Evolutionary conservation across 2,113 vertebrate species (phyloP).

Genomic region (Odocoileus hemionus): DNA sequence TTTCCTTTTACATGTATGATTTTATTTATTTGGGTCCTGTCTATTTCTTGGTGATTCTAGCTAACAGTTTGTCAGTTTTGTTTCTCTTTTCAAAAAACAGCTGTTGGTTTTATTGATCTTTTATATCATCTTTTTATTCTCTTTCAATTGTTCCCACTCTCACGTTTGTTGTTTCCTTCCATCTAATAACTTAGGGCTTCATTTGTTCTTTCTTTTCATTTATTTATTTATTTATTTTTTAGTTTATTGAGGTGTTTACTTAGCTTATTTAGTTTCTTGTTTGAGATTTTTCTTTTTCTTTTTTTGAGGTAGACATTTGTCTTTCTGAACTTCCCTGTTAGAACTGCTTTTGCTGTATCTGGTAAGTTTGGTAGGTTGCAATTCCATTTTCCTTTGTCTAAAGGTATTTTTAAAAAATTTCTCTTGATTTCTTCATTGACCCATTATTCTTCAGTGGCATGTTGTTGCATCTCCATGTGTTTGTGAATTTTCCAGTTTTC

Average conservation of each 20-base stretch:
- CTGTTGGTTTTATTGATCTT: not conserved
- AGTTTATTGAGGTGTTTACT: not conserved
- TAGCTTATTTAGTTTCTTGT: not conserved
- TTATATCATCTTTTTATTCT: not conserved
- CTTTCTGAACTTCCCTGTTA: not conserved
- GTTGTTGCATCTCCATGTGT: not conserved
- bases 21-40: not conserved
- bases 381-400: not conserved
- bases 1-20: not conserved
- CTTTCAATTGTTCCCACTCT: not conserved
- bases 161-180: not conserved
- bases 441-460: not conserved
- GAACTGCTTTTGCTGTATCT: not conserved
- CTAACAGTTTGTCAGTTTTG: not conserved
- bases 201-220: not conserved
- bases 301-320: not conserved
- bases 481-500: not conserved
- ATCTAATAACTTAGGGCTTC: not conserved
- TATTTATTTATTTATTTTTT: rapidly evolving
- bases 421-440: not conserved
- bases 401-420: not conserved
- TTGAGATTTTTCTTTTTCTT: not conserved
- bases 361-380: not conserved
- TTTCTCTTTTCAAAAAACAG: not conserved
- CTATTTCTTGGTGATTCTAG: not conserved